Evolutionary conservation across 2,113 vertebrate genomes (phyloP).

Genomic region (Colius striatus): DNA sequence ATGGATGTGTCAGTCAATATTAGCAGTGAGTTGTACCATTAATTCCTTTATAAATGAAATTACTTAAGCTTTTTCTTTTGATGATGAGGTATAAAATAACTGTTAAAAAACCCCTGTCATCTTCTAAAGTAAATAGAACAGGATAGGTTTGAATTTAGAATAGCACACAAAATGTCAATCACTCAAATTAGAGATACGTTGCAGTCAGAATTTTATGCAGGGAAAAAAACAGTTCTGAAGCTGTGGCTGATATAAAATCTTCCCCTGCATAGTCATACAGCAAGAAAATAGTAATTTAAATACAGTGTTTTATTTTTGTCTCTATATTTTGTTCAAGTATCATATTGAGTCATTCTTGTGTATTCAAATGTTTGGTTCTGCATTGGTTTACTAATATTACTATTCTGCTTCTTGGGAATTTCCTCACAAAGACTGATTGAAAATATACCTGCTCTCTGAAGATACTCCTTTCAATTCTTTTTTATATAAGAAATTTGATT

Average conservation of each 20-base stretch:
- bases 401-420: neutral
- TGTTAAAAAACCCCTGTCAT: neutral
- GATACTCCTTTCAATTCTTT: neutral
- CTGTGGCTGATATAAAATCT: neutral
- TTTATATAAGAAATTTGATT: neutral
- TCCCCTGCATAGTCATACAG: neutral
- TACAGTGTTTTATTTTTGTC: neutral
- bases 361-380: neutral
- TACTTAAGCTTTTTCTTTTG: neutral
- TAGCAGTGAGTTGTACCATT: neutral
- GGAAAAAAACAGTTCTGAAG: neutral
- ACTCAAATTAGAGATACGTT: slow-evolving; percentile 5
- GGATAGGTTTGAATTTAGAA: neutral
- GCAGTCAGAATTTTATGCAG: neutral
- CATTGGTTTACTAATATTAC: neutral
- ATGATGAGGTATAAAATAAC: neutral
- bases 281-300: neutral
- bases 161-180: neutral
- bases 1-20: neutral
- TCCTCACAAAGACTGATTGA: neutral
- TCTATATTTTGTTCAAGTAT: neutral
- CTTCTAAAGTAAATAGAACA: neutral
- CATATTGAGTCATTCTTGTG: neutral
- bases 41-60: neutral
- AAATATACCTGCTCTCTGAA: neutral